These are phyloP conservation scores for Ginglymostoma cirratum DNA, from an alignment of 2,113 vertebrate species.

Conservation along the genomic window DNA sequence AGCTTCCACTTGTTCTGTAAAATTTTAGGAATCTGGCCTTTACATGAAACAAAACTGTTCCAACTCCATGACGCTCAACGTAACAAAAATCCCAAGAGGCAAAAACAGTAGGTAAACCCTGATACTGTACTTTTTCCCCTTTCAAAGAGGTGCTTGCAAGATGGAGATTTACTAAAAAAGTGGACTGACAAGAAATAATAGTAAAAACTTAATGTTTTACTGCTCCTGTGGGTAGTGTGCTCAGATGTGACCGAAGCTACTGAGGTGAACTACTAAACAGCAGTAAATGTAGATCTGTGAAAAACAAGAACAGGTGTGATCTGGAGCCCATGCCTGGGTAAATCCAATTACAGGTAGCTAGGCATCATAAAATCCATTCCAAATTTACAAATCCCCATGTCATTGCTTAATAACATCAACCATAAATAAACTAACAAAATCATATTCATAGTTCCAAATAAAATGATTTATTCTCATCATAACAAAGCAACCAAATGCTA, in stretches of 20 bases:
- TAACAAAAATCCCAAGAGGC: not conserved
- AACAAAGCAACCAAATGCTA: not conserved
- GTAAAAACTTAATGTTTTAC: not conserved
- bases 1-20: not conserved
- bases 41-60: not conserved
- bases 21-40: not conserved
- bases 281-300: not conserved
- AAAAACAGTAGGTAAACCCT: not conserved
- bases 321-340: not conserved
- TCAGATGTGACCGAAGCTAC: not conserved
- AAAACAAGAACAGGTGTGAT: not conserved
- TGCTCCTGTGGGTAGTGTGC: not conserved
- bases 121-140: not conserved
- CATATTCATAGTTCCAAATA: not conserved
- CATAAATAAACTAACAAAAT: not conserved
- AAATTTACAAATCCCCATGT: not conserved
- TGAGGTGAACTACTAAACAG: not conserved
- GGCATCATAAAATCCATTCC: not conserved
- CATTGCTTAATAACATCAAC: not conserved
- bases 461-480: slow-evolving; percentile 12
- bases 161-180: not conserved
- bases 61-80: not conserved
- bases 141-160: not conserved
- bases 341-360: not conserved
- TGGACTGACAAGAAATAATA: not conserved